Conservation (phyloP, 2,797 vertebrate species). For the Paedocypris micromegethes region DNA sequence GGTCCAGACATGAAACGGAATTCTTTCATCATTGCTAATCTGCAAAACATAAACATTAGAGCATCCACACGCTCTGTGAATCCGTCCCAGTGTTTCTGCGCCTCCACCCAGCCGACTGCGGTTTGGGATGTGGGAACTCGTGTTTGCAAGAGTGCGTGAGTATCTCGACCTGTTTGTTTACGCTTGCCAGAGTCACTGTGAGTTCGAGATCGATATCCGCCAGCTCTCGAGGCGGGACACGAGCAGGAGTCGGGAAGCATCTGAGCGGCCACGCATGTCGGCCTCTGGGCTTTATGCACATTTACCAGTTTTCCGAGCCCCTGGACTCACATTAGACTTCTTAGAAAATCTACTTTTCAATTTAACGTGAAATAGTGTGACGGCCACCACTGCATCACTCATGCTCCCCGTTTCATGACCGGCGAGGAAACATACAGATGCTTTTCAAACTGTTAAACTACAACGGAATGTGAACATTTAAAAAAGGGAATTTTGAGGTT, state of each 20-base stretch:
- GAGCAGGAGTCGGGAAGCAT: constrained; percentile 18
- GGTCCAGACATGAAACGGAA: constrained; percentile 72
- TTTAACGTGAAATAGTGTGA: too few species aligned
- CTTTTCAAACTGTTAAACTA: too few species aligned
- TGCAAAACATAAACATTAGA: constrained; percentile 76
- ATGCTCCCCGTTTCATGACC: too few species aligned
- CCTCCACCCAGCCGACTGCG: constrained; percentile 51
- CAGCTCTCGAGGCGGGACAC: constrained; percentile 44
- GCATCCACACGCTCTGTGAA: constrained; percentile 58
- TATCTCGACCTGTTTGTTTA: constrained; percentile 51
- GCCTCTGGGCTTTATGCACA: too few species aligned
- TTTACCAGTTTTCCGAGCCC: too few species aligned
- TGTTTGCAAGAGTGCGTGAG: constrained; percentile 46
- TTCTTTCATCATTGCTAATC: constrained; percentile 80
- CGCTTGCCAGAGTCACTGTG: constrained; percentile 47
- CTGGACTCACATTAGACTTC: too few species aligned
- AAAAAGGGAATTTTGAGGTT: too few species aligned
- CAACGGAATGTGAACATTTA: too few species aligned
- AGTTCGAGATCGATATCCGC: constrained; percentile 56
- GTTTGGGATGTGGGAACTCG: constrained; percentile 56
- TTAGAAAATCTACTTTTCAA: too few species aligned
- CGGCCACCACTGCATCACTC: too few species aligned
- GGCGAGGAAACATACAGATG: too few species aligned
- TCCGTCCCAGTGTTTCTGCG: constrained; percentile 34
- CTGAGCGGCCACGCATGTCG: too few species aligned